Conservation (phyloP, 2,888 invertebrate species). For the Coenonympha arcania region DNA sequence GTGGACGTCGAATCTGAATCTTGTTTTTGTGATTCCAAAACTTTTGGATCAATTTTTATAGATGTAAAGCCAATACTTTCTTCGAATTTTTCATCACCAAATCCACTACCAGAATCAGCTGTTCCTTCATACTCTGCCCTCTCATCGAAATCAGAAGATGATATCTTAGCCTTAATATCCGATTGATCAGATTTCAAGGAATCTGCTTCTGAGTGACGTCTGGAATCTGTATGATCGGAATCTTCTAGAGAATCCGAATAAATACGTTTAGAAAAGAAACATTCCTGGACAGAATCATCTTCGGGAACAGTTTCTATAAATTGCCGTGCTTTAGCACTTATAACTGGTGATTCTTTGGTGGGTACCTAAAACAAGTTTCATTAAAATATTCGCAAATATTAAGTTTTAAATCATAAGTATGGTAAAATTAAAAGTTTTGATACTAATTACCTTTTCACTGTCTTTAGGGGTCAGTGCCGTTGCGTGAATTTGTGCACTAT, state of each 20-base stretch:
- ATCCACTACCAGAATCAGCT: constrained; percentile 66
- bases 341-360: constrained; percentile 66
- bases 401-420: too few species aligned
- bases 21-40: constrained; percentile 50
- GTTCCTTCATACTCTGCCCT: constrained; percentile 68
- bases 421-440: too few species aligned
- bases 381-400: background rate
- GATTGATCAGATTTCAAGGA: constrained; percentile 71
- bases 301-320: constrained; percentile 73
- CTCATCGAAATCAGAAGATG: constrained; percentile 70
- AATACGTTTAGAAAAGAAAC: constrained; percentile 70
- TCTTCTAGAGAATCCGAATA: constrained; percentile 72
- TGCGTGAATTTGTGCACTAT: constrained; percentile 48
- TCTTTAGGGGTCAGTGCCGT: constrained; percentile 35
- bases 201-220: constrained; percentile 69
- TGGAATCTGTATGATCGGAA: constrained; percentile 68
- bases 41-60: constrained; percentile 54
- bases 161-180: constrained; percentile 63
- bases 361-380: constrained; percentile 38
- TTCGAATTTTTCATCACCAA: constrained; percentile 69
- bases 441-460: constrained; percentile 54
- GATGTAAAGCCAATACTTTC: constrained; percentile 65
- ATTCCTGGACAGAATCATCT: constrained; percentile 72
- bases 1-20: constrained; percentile 43
- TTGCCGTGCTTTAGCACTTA: constrained; percentile 69